phyloP scores from a whole-genome alignment of 1,140 invertebrate genomes.

The Ips nitidus region DNA sequence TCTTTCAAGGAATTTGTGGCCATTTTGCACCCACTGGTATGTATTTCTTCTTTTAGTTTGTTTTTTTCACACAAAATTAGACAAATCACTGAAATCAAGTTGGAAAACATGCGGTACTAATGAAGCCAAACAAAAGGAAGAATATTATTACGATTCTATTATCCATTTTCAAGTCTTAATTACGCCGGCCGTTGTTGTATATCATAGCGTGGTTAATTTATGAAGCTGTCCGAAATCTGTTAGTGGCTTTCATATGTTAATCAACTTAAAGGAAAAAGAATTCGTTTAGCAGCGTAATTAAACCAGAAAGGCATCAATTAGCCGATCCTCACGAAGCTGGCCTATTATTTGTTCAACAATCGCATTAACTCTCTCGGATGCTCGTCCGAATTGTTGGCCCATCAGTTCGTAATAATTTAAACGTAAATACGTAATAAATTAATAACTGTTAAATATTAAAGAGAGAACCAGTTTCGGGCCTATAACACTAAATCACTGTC shows the following conservation, averaged over 20 bases:
- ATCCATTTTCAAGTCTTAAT: neutral
- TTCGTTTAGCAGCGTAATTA: conserved; percentile 14
- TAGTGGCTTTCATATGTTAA: conserved; percentile 2
- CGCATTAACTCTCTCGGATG: conserved; percentile 16
- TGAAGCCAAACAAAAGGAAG: too few relatives aligned
- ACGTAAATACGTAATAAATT: conserved; percentile 44
- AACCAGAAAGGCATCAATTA: conserved; percentile 21
- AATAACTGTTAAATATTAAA: conserved; percentile 51
- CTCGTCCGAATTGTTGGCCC: conserved; percentile 21
- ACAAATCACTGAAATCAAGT: too few relatives aligned
- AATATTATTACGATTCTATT: neutral
- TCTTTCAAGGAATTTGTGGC: too few relatives aligned
- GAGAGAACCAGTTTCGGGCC: conserved; percentile 45
- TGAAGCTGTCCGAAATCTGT: conserved; percentile 3
- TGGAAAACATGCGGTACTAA: too few relatives aligned
- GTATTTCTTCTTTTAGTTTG: too few relatives aligned
- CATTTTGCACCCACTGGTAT: too few relatives aligned
- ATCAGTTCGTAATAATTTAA: conserved; percentile 29
- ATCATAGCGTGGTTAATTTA: neutral
- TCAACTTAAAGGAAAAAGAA: neutral
- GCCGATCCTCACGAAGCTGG: neutral
- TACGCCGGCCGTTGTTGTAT: neutral
- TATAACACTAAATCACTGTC: conserved; percentile 49
- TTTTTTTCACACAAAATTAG: too few relatives aligned
- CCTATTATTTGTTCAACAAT: conserved; percentile 21